Base-by-base conservation (phyloP, 2,888 invertebrate species). In the Actias luna region DNA sequence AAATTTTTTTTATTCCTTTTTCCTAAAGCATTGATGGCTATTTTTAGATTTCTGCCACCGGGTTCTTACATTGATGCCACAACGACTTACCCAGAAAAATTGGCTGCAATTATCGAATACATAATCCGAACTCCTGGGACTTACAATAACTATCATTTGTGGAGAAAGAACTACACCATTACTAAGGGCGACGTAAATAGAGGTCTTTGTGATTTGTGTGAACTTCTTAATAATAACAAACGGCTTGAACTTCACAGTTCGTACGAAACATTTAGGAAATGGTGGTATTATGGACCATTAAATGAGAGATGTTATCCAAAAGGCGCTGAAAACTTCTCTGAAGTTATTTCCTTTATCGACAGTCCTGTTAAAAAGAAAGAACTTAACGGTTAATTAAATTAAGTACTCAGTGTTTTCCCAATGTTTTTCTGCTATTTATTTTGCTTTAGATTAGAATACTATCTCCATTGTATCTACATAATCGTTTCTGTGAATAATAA, bases 21-120 rank as follows among this genome's bases (percentile, higher is more conserved):
- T n/a, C n/a, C n/a, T n/a, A n/a, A n/a, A n/a, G n/a, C n/a, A 39
- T 3, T n/a, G 7, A 42, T n/a, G 52, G 57, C 63, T 63, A 58
- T 12, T 79, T 77, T 0, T 83, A 91, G 91, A 36, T 91, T 89
- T 60, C 81, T 91, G 0, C 91, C 90, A 5, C 72, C 78, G 0
- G 82, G 82, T 0, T 90, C 91, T 0, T 91, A 88, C 66, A 78
- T 90, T 5, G 78, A 85, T 60, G 79, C 76, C 2, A 69, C 69
- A 0, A 63, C 67, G 5, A 69, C 65, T 2, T 63, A 70, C 0
- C 68, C 76, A 0, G 79, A 84, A 2, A 72, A 72, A 25, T 64
- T 89, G 0, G 84, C 83, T 0, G 76, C 79, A 0, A 67, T 77
- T 2, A 64, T 90, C 0, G 69, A 76, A 2, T 81, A 84, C 58